A percentile compares a stretch with the other conserved stretches of the same genome.
phyloP scores from a whole-genome alignment of 2,888 invertebrate species.

The Pammene fasciana region DNA sequence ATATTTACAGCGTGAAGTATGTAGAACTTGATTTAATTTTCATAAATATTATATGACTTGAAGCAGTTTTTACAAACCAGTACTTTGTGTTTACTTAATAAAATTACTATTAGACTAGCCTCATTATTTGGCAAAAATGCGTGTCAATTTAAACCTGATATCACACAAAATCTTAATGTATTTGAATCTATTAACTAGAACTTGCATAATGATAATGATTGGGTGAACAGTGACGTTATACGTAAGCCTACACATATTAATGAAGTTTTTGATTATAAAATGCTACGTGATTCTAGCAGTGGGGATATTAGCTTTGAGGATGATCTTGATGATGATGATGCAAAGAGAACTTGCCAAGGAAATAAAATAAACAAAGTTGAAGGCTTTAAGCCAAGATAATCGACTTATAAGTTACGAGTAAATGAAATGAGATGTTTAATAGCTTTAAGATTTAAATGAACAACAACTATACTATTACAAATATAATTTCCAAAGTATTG shows the following conservation, averaged over 20 bases:
- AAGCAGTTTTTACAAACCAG: neutral
- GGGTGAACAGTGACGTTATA: slow-evolving; percentile 27
- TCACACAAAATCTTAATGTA: neutral
- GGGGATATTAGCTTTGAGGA: slow-evolving; percentile 22
- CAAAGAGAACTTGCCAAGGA: neutral
- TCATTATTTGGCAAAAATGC: neutral
- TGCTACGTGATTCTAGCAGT: slow-evolving; percentile 38
- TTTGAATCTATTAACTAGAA: slow-evolving; percentile 4
- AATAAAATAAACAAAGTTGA: neutral
- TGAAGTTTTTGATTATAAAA: slow-evolving; percentile 39
- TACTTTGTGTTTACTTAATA: neutral
- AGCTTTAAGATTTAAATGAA: neutral
- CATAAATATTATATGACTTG: neutral
- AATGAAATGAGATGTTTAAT: neutral
- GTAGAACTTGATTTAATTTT: neutral
- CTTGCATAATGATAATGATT: slow-evolving; percentile 4
- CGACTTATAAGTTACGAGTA: neutral
- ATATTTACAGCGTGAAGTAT: slow-evolving; percentile 47
- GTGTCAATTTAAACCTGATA: neutral
- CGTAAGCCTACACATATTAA: slow-evolving; percentile 26
- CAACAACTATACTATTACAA: neutral
- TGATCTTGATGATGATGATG: neutral
- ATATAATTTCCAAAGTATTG: neutral
- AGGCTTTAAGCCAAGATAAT: too few relatives aligned
- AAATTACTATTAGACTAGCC: neutral